These are phyloP conservation scores for Falco peregrinus DNA, from an alignment of 2,797 vertebrate genomes.

Conservation along the genomic window DNA sequence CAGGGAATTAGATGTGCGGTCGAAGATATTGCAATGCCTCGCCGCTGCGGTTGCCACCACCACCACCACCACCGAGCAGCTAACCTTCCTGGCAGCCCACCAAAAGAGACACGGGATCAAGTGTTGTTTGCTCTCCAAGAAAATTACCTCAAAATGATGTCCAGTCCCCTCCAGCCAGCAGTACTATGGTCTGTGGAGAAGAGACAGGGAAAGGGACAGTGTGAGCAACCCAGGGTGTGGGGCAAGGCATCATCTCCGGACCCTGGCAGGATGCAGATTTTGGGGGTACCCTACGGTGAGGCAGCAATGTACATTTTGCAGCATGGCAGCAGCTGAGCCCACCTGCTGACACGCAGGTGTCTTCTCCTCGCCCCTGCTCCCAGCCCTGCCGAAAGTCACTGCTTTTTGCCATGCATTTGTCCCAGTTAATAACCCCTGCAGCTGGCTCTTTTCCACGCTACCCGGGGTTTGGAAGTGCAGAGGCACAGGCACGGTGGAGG, in stretches of 20 bases:
- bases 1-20: conserved; percentile 5
- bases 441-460: background rate
- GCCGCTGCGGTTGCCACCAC: background rate
- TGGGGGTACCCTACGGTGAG: background rate
- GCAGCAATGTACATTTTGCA: background rate
- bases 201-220: background rate
- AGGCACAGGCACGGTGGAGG: background rate
- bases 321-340: background rate
- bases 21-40: background rate
- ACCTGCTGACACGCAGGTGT: background rate
- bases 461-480: background rate
- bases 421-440: background rate
- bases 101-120: background rate
- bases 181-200: background rate
- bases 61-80: background rate
- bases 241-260: background rate
- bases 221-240: background rate
- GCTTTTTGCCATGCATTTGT: background rate
- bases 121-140: conserved; percentile 8
- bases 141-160: background rate
- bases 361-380: background rate
- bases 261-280: background rate
- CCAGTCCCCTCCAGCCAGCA: background rate
- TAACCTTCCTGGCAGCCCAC: background rate
- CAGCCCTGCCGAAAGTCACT: background rate